Conservation (phyloP, 1,140 invertebrate genomes). For the Chionoecetes opilio region DNA sequence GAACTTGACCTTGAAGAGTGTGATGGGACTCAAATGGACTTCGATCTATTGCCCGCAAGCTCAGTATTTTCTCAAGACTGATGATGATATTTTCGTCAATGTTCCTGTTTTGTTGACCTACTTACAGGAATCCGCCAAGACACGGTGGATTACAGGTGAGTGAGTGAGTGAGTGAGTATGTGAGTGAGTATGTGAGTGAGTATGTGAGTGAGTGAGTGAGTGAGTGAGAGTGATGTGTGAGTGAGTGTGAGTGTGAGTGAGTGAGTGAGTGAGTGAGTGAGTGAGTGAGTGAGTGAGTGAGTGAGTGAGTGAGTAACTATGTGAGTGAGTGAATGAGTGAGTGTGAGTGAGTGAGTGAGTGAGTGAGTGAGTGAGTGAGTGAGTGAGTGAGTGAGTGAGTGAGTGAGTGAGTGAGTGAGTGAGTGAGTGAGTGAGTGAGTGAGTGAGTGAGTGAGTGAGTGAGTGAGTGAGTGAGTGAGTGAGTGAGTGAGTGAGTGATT, state of each 20-base stretch:
- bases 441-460: no score
- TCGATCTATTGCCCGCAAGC: conserved; percentile 80
- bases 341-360: conserved; percentile 45
- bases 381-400: neutral
- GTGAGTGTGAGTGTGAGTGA: neutral
- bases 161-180: neutral
- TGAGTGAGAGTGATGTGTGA: no score
- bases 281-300: no score
- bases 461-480: no score
- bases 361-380: conserved; percentile 45
- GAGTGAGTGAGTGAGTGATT: no score
- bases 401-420: neutral
- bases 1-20: conserved; percentile 95
- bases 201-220: no score
- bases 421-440: no score
- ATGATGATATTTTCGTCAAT: conserved; percentile 94
- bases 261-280: no score
- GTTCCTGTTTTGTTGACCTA: conserved; percentile 83
- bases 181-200: no score
- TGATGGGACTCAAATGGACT: conserved; percentile 92
- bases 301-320: neutral
- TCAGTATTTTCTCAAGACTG: conserved; percentile 89
- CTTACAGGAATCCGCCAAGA: conserved; percentile 55
- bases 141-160: conserved; percentile 70
- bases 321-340: conserved; percentile 45